Conservation (phyloP, 2,113 vertebrate genomes). For the Hypomesus transpacificus region DNA sequence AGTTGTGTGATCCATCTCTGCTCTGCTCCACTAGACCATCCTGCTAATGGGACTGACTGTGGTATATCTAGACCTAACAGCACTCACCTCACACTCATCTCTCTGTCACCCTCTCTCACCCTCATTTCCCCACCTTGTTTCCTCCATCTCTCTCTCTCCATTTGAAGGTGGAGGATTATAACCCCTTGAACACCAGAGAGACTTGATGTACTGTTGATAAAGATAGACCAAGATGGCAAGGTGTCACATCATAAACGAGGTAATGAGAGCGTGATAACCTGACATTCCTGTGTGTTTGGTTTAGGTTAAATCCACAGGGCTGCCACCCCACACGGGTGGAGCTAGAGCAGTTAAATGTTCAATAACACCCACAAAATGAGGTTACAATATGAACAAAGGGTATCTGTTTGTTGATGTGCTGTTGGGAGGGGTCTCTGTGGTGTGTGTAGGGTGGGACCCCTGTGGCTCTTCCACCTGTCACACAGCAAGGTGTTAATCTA, state of each 20-base stretch:
- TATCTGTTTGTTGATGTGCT: conserved; percentile 10
- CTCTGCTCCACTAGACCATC: conserved; percentile 9
- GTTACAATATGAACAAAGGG: conserved; percentile 72
- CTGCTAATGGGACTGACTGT: conserved; percentile 8
- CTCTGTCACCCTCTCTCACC: neutral
- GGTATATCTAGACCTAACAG: conserved; percentile 40
- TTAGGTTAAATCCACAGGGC: neutral
- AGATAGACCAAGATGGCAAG: no score
- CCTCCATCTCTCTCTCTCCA: neutral
- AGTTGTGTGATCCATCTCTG: conserved; percentile 30
- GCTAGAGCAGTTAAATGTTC: no score
- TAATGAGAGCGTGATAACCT: no score
- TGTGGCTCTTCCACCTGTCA: conserved; percentile 68
- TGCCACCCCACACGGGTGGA: no score
- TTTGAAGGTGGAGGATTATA: neutral
- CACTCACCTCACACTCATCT: neutral
- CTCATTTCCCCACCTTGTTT: neutral
- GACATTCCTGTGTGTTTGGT: conserved; percentile 17
- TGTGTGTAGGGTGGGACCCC: neutral
- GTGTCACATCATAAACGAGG: no score
- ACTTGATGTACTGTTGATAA: no score
- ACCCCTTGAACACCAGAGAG: no score
- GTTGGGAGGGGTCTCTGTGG: conserved; percentile 23
- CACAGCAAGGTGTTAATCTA: conserved; percentile 78
- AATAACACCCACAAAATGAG: no score